These are phyloP conservation scores for Enteromius argenteus DNA, from an alignment of 2,797 vertebrate species.

Conservation along the genomic window DNA sequence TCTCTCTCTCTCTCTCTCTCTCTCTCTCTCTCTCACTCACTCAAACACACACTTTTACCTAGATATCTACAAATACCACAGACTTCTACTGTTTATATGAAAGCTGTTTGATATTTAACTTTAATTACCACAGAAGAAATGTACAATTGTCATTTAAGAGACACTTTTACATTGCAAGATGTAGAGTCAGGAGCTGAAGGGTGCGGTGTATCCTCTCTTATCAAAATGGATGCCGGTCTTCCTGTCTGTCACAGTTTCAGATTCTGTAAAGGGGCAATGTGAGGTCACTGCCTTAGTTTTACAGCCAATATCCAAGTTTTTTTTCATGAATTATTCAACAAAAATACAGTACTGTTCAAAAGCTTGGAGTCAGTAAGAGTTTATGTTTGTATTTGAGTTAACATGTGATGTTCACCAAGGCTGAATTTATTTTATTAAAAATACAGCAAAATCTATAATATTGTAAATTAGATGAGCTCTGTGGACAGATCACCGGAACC, in stretches of 20 bases:
- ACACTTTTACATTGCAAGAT: neutral
- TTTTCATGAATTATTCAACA: neutral
- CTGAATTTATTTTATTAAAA: neutral
- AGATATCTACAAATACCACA: neutral
- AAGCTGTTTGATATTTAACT: neutral
- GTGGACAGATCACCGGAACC: too few relatives aligned
- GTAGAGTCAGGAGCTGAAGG: neutral
- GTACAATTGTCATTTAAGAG: neutral
- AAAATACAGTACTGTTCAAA: neutral
- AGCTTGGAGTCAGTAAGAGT: neutral
- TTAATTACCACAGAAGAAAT: neutral
- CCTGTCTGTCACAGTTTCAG: neutral
- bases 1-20: neutral
- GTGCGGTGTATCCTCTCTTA: neutral
- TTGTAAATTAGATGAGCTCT: too few relatives aligned
- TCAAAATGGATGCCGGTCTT: neutral
- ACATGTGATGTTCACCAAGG: neutral
- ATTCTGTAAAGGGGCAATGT: neutral
- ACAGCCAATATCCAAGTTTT: neutral
- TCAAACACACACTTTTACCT: neutral
- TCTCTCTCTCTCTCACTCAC: too few relatives aligned
- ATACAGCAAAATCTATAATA: neutral
- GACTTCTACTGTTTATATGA: neutral
- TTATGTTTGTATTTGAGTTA: neutral
- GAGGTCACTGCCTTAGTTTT: neutral